Percentiles rank a stretch among this genome's conserved stretches.
phyloP scores from a whole-genome alignment of 2,113 vertebrate genomes.

The Callipepla californica region DNA sequence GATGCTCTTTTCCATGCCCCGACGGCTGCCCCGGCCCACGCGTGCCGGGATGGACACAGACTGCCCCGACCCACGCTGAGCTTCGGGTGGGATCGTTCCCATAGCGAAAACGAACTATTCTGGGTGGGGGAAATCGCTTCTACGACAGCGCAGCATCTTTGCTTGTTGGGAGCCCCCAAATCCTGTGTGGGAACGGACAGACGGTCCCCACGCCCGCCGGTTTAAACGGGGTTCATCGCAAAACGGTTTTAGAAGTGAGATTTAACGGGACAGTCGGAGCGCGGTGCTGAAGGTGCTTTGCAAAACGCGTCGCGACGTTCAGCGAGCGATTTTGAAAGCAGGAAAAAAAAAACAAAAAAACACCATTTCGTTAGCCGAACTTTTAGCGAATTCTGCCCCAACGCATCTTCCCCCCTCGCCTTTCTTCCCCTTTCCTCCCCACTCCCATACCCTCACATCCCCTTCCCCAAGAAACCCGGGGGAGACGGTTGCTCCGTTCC shows the following conservation, averaged over 20 bases:
- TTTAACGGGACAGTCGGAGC: not conserved
- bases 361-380: not conserved
- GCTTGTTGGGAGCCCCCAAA: not conserved
- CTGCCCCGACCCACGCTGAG: not conserved
- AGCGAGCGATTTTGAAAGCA: rapidly evolving
- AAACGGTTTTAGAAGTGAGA: not conserved
- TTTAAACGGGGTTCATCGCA: not conserved
- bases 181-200: not conserved
- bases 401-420: rapidly evolving
- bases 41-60: no score
- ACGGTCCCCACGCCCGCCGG: rapidly evolving
- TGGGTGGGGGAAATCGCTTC: rapidly evolving
- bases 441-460: rapidly evolving
- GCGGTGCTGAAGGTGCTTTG: not conserved
- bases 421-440: not conserved
- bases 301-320: not conserved
- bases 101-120: not conserved
- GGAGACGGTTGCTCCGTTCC: not conserved
- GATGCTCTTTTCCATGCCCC: rapidly evolving
- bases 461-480: not conserved
- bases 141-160: not conserved
- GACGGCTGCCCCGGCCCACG: not conserved
- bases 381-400: not conserved
- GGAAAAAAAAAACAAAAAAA: not conserved
- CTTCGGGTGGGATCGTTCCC: not conserved